A percentile compares a stretch with the other conserved stretches of the same genome.
phyloP scores from a whole-genome alignment of 2,113 vertebrate species.

The Silurus asotus region DNA sequence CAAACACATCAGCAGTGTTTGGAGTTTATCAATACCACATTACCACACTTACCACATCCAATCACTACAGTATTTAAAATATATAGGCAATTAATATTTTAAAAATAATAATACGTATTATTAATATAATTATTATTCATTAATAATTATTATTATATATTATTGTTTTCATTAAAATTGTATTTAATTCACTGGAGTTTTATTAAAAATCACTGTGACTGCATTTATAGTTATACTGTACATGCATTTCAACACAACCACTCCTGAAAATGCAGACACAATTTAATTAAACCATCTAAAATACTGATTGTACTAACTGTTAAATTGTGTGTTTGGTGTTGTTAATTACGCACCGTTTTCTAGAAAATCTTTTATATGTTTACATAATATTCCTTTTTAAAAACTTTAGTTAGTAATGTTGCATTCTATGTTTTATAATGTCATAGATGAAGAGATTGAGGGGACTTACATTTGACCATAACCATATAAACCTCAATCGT shows the following conservation, averaged over 20 bases:
- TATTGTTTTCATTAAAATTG: not conserved
- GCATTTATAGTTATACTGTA: not conserved
- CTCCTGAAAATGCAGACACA: not conserved
- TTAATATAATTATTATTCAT: not conserved
- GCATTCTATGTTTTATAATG: not conserved
- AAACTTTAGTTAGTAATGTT: not conserved
- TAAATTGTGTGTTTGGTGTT: not conserved
- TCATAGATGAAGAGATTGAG: not conserved
- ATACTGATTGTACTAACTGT: not conserved
- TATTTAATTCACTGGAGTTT: not conserved
- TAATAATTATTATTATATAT: no score
- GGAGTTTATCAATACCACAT: not conserved
- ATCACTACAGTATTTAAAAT: not conserved
- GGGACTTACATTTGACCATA: constrained; percentile 93
- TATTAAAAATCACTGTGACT: not conserved
- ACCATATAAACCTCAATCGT: constrained; percentile 98
- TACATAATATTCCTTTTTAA: not conserved
- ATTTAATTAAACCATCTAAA: not conserved
- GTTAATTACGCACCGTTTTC: not conserved
- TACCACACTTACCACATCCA: not conserved
- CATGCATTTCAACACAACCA: not conserved
- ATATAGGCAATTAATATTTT: not conserved
- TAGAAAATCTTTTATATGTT: not conserved
- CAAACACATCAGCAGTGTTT: not conserved
- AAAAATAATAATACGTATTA: not conserved